Evolutionary conservation across 2,888 invertebrate genomes (phyloP).

Genomic region (Prosopocoilus inquinatus): DNA sequence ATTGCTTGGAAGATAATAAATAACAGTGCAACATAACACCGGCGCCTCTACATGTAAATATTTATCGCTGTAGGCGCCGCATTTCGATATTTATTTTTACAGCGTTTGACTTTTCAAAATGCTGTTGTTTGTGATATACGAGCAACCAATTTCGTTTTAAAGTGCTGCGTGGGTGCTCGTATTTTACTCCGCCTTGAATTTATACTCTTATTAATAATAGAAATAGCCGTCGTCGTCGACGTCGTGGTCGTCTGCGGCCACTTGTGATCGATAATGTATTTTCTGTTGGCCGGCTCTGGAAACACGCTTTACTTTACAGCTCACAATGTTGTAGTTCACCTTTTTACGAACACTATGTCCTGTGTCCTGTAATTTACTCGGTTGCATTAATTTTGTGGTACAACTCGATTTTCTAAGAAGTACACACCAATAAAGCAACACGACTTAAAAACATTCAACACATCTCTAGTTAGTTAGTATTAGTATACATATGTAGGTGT

Average conservation of each 20-base stretch:
- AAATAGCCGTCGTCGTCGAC: background rate
- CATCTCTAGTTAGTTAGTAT: too few species aligned
- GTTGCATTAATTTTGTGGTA: too few species aligned
- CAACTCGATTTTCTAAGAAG: too few species aligned
- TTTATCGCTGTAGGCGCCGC: constrained; percentile 20
- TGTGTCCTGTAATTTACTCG: too few species aligned
- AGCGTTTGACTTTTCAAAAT: constrained; percentile 24
- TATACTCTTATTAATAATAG: background rate
- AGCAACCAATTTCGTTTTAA: constrained; percentile 18
- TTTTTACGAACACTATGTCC: too few species aligned
- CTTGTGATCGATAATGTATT: background rate
- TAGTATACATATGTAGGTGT: too few species aligned
- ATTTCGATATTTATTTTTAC: constrained; percentile 20
- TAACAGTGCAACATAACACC: constrained; percentile 8
- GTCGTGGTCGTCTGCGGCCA: background rate
- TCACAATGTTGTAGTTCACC: too few species aligned
- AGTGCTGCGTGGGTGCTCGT: constrained; percentile 5
- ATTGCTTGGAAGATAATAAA: constrained; percentile 13
- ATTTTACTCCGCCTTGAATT: background rate
- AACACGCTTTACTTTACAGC: too few species aligned
- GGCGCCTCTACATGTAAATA: constrained; percentile 23
- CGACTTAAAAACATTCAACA: too few species aligned
- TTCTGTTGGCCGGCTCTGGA: too few species aligned
- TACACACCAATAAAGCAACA: too few species aligned
- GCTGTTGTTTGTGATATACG: constrained; percentile 25